Evolutionary conservation across 2,797 vertebrate species (phyloP), one percentile per base, ranked within the genome.

Genomic region (Cossypha polioptera): DNA sequence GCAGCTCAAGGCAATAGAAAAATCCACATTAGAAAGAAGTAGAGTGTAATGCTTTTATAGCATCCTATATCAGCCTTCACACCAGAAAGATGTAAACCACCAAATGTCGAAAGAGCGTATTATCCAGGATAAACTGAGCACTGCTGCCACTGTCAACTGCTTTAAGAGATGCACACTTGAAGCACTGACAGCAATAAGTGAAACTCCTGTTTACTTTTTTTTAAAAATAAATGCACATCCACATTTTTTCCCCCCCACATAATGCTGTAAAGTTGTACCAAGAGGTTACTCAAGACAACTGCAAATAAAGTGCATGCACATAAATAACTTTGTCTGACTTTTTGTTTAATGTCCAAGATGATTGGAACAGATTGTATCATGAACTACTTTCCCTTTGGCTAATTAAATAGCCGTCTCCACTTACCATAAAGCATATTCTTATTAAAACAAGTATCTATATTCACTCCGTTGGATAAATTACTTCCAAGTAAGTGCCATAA

Each of bases 391-490:
- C 97, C 98, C 98, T 98, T 98, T 97, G 97, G 97, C 98, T 99
- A 99, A 99, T 99, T 99, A 99, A 99, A 99, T 98, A 99, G 98
- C 98, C 86, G 96, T 98, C 98, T 98, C 97, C 97, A 97, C 98
- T 98, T 98, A 99, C 98, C 98, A 98, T 98, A 98, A 99, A 98
- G 98, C 98, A 98, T 98, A 98, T 98, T 98, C 98, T 99, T 99
- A 99, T 99, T 99, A 99, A 98, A 99, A 99, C 98, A 99, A 99
- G 98, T 98, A 98, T 98, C 98, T 98, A 98, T 97, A 98, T 98
- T 98, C 98, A 98, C 98, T 98, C 98, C 95, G 94, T 96, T 97
- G 98, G 99, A 99, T 98, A 99, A 99, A 99, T 98, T 98, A 98
- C 98, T 98, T 98, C 96, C 98, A 98, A 98, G 98, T 98, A 98